Percentiles rank a stretch among this genome's conserved stretches.
phyloP scores from a whole-genome alignment of 2,797 vertebrate species.

The Pristis pectinata region DNA sequence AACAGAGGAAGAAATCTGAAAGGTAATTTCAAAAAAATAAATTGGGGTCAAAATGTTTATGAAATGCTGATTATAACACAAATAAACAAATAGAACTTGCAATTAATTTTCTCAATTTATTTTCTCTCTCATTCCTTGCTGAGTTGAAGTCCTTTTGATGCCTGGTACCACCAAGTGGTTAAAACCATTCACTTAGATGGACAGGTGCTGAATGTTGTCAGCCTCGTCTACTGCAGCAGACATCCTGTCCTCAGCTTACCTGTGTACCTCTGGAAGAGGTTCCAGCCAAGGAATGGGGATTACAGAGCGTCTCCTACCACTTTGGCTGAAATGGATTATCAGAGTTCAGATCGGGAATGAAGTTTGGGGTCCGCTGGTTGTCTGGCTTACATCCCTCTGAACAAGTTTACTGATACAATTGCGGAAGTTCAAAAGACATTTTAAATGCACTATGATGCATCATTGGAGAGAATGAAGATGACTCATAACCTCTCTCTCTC shows the following conservation, averaged over 20 bases:
- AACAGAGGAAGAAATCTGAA: neutral
- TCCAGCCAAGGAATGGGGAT: neutral
- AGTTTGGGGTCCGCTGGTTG: neutral
- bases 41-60: neutral
- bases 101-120: too few species aligned
- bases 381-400: neutral
- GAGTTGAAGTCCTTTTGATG: neutral
- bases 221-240: neutral
- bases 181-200: neutral
- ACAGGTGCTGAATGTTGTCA: neutral
- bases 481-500: neutral
- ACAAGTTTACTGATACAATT: neutral
- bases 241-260: neutral
- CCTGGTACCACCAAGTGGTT: neutral
- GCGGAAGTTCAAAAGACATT: neutral
- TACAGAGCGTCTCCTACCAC: neutral
- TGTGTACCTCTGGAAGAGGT: neutral
- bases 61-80: neutral
- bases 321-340: neutral
- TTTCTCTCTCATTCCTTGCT: neutral
- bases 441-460: neutral
- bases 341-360: neutral
- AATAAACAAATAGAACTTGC: neutral
- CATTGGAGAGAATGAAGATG: neutral
- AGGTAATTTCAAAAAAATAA: neutral